Conservation (phyloP, 2,113 vertebrate species). For the Narcine bancroftii region DNA sequence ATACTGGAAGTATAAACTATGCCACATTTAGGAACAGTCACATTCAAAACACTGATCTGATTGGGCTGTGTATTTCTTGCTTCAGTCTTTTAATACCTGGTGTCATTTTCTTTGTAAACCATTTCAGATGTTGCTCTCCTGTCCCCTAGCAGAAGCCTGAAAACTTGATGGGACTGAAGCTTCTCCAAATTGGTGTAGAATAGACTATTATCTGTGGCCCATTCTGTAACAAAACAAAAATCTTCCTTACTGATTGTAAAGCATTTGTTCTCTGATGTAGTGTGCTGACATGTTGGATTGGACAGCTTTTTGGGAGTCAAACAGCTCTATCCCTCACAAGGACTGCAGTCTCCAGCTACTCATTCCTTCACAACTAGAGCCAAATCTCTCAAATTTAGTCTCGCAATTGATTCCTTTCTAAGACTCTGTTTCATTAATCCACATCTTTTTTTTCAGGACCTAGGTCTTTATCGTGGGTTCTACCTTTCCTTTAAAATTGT, state of each 20-base stretch:
- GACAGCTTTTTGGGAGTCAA: too few relatives aligned
- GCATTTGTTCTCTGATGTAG: neutral
- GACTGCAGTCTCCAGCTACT: neutral
- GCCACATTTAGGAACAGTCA: neutral
- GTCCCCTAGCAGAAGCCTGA: constrained; percentile 63
- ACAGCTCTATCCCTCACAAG: neutral
- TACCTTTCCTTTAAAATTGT: neutral
- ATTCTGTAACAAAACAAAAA: constrained; percentile 62
- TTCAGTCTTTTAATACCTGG: constrained; percentile 63
- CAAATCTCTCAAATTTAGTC: neutral
- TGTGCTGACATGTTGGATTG: neutral
- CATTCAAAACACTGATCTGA: neutral
- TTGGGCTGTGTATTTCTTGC: neutral
- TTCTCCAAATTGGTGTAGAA: constrained; percentile 76
- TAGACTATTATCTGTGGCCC: constrained; percentile 74
- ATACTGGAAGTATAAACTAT: neutral
- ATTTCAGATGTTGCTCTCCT: constrained; percentile 50
- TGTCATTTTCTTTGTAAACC: constrained; percentile 74
- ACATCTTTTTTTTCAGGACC: neutral
- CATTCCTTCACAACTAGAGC: neutral
- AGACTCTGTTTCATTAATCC: neutral
- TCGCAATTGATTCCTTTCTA: neutral
- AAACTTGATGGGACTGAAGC: constrained; percentile 70
- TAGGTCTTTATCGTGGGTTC: neutral
- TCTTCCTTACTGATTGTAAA: neutral